Conservation (phyloP, 2,888 invertebrate genomes). For the Oxyteleia sp. region DNA sequence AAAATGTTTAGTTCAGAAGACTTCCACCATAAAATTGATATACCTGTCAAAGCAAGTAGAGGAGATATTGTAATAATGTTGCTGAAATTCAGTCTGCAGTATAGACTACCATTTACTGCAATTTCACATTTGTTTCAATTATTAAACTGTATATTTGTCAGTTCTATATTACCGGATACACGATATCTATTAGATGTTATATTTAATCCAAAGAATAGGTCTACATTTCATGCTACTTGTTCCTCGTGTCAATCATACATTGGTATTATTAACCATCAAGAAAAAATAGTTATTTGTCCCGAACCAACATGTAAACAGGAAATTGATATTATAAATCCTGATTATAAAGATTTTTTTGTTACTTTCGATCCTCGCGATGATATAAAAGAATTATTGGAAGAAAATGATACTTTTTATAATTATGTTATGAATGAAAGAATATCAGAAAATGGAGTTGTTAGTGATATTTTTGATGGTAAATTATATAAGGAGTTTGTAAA, state of each 20-base stretch:
- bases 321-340: slow-evolving; percentile 4
- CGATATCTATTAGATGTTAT: slow-evolving; percentile 26
- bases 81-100: slow-evolving; percentile 14
- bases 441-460: neutral
- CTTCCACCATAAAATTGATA: neutral
- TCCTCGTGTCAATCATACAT: slow-evolving; percentile 26
- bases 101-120: slow-evolving; percentile 20
- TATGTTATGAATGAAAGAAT: slow-evolving; percentile 27
- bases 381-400: slow-evolving; percentile 7
- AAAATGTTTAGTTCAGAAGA: neutral
- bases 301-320: slow-evolving; percentile 12
- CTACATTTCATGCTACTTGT: slow-evolving; percentile 26
- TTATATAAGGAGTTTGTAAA: slow-evolving; percentile 18
- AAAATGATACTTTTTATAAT: slow-evolving; percentile 9
- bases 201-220: slow-evolving; percentile 16
- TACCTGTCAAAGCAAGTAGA: neutral
- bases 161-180: slow-evolving; percentile 21
- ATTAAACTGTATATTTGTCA: slow-evolving; percentile 27
- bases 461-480: slow-evolving; percentile 24
- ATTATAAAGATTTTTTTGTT: slow-evolving; percentile 36
- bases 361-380: slow-evolving; percentile 17
- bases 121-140: slow-evolving; percentile 26
- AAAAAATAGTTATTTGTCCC: neutral
- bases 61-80: slow-evolving; percentile 17
- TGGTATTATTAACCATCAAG: neutral